Evolutionary conservation across 92 coral and sea anemone species (phyloP).

Genomic region (Virgularia gustaviana): DNA sequence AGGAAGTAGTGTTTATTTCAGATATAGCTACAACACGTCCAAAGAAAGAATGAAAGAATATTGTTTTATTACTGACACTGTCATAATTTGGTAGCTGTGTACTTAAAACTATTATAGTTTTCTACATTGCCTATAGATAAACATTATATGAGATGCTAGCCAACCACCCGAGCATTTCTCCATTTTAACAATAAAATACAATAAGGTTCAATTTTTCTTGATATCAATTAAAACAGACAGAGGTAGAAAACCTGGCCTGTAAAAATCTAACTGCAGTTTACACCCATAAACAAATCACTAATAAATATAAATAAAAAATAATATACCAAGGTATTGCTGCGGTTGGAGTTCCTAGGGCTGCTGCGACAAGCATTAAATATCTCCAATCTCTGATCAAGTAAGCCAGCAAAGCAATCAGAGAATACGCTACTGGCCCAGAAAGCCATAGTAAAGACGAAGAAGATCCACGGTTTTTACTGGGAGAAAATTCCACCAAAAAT

Average conservation of each 20-base stretch:
- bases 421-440: conserved; percentile 78
- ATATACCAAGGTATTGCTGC: conserved; percentile 63
- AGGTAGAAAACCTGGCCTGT: too few species aligned
- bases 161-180: too few species aligned
- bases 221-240: background rate
- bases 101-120: too few species aligned
- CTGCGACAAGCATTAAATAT: conserved; percentile 55
- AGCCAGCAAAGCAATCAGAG: conserved; percentile 76
- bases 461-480: conserved; percentile 79
- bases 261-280: background rate
- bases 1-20: too few species aligned
- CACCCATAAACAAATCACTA: too few species aligned
- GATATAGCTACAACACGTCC: too few species aligned
- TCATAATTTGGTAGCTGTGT: too few species aligned
- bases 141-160: too few species aligned
- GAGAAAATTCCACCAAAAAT: conserved; percentile 86
- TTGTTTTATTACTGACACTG: too few species aligned
- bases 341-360: conserved; percentile 53
- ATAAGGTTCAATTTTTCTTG: background rate
- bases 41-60: too few species aligned
- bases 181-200: too few species aligned
- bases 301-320: background rate
- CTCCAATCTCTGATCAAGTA: conserved; percentile 97
- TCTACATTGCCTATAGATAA: too few species aligned
- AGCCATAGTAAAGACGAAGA: conserved; percentile 87